Evolutionary conservation across 2,888 invertebrate species (phyloP), one percentile per base, ranked within the genome.

Genomic region (Antitype chi): DNA sequence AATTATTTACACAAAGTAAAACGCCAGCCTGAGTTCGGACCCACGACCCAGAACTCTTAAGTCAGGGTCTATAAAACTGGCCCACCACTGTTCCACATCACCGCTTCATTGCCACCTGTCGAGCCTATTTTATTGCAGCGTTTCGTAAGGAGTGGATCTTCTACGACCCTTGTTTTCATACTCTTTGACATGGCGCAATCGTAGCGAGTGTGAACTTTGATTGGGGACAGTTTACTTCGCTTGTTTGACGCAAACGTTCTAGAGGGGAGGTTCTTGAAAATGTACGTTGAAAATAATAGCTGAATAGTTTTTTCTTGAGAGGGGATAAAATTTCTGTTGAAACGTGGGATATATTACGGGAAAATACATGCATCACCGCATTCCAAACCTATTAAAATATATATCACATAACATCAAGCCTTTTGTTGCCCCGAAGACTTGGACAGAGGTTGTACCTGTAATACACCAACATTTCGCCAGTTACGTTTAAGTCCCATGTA

Each of bases 221-320:
- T 82, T 76, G 70, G 62, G 32, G 66, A 76, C 63, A 57, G 76
- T 85, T 85, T 70, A 70, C 85, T 76, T 59, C 72, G 62, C 69
- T 72, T 81, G 76, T 70, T 76, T 68, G 66, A 55, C 13, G n/a
- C 59, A 70, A 81, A 70, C 59, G 67, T 72, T 63, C 60, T 53
- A 23, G 38, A 9, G 25, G 15, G 49, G 13, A 62, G 13, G 17
- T 63, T 52, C 25, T 17, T 25, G n/a, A 59, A 67, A 78, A 53
- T 28, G 67, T 52, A 55, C 13, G 15, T 49, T 38, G 49, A 64
- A 68, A 76, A 53, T 69, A 62, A 47, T 32, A 32, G 5, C 20
- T 0, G 11, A 53, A 8, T 23, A 13, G 23, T 11, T 52, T 28
- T 67, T 52, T 15, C 23, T 52, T 23, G 0, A 43, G 4, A 53